Evolutionary conservation across 1,140 invertebrate species (phyloP).

Genomic region (Pantala flavescens): DNA sequence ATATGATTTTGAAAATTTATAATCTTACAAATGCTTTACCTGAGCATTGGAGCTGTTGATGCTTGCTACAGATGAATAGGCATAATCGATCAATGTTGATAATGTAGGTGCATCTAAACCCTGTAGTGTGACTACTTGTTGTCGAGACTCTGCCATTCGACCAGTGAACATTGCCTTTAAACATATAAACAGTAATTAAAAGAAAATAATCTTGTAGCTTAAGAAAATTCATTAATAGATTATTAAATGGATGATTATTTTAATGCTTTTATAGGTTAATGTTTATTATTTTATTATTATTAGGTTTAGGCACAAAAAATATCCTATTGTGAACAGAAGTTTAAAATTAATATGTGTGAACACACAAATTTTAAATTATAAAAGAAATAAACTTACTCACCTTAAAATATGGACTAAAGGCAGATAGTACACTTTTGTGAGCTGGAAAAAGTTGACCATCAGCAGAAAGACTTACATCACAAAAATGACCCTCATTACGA

Average conservation of each 20-base stretch:
- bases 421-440: conserved; percentile 39
- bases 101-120: conserved; percentile 42
- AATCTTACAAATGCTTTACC: conserved; percentile 17
- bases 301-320: too few species aligned
- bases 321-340: too few species aligned
- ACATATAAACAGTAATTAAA: neutral
- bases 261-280: too few species aligned
- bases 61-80: conserved; percentile 42
- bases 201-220: neutral
- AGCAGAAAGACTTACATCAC: conserved; percentile 38
- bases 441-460: conserved; percentile 36
- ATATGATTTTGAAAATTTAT: too few species aligned
- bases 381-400: conserved; percentile 21
- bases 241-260: too few species aligned
- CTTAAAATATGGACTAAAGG: conserved; percentile 40
- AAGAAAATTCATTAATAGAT: too few species aligned
- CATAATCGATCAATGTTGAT: conserved; percentile 42
- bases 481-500: conserved; percentile 36
- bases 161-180: conserved; percentile 39
- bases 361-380: too few species aligned
- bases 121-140: conserved; percentile 39
- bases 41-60: conserved; percentile 46
- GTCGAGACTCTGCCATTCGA: conserved; percentile 37
- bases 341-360: too few species aligned
- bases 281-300: too few species aligned